Evolutionary conservation across 2,113 vertebrate species (phyloP).

Genomic region (Nyctibius bracteatus): DNA sequence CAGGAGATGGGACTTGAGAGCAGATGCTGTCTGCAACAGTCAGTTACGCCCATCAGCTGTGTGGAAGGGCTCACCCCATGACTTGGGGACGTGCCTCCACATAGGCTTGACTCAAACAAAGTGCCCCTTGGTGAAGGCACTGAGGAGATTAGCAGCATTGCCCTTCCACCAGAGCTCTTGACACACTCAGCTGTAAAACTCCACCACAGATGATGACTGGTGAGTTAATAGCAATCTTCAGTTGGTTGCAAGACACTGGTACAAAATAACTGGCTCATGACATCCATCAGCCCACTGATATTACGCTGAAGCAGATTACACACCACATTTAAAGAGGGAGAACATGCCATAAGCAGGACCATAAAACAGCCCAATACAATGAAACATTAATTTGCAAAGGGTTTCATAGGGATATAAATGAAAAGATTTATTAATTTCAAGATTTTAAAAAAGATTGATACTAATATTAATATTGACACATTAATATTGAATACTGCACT

Average conservation of each 20-base stretch:
- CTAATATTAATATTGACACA: background rate
- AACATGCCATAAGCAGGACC: background rate
- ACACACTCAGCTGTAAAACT: background rate
- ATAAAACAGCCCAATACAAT: background rate
- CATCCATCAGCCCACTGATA: background rate
- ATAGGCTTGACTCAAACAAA: background rate
- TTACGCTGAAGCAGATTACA: background rate
- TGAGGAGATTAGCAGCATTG: background rate
- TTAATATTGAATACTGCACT: background rate
- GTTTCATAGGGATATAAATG: background rate
- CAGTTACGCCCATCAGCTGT: background rate
- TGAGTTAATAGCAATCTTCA: background rate
- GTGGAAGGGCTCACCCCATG: background rate
- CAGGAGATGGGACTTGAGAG: background rate
- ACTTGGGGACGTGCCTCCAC: accelerated
- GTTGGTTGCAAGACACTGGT: background rate
- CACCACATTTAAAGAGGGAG: background rate
- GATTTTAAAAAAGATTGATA: background rate
- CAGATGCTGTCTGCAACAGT: background rate
- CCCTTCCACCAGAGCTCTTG: background rate
- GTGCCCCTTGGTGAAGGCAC: background rate
- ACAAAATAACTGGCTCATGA: background rate
- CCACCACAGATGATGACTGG: background rate
- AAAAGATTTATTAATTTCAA: background rate
- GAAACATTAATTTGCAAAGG: background rate